Evolutionary conservation across 2,888 invertebrate genomes (phyloP), one percentile per base, ranked within the genome.

Genomic region (Caenorhabditis sp.): DNA sequence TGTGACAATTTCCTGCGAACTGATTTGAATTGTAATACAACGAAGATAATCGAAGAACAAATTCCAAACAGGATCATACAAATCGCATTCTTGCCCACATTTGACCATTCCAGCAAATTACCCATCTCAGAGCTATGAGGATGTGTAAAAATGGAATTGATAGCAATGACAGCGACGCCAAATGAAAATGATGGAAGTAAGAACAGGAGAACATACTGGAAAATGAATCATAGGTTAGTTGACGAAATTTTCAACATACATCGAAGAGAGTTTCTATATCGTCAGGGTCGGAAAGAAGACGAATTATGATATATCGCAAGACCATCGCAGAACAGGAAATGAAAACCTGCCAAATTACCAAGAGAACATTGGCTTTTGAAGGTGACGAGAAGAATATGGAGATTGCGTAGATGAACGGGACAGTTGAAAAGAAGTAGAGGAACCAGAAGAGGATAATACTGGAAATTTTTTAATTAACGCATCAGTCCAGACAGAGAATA

Each of bases 331-430:
- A 66, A 54, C 71, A 57, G 3, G 76, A 67, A 10, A 81, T 71
- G 12, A 83, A 61, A 10, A 81, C 76, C 59, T 82, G 82, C 80
- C 82, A 84, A 21, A 76, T 75, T 21, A 83, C 60, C 31, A 85
- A 63, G 12, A 78, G 63, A 10, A 79, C 74, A 62, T 77, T 79
- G 20, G 84, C 76, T 63, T 80, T 80, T 0, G 80, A 80, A 21
- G 80, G 72, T 2, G 83, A 84, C 27, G 63, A 54, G 76, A 86
- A 87, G 0, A 86, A 53, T 68, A 82, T 85, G 0, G 84, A 84
- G 12, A 77, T 73, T 10, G 82, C 78, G 60, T 85, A 86, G 53
- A 83, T 79, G 67, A 84, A 81, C 0, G 86, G 83, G 21, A 83
- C 72, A 14, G 72, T 76, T 20, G 80, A 71, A 69, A 82, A 75